Evolutionary conservation across 2,113 vertebrate genomes (phyloP).

Genomic region (Cervus canadensis): DNA sequence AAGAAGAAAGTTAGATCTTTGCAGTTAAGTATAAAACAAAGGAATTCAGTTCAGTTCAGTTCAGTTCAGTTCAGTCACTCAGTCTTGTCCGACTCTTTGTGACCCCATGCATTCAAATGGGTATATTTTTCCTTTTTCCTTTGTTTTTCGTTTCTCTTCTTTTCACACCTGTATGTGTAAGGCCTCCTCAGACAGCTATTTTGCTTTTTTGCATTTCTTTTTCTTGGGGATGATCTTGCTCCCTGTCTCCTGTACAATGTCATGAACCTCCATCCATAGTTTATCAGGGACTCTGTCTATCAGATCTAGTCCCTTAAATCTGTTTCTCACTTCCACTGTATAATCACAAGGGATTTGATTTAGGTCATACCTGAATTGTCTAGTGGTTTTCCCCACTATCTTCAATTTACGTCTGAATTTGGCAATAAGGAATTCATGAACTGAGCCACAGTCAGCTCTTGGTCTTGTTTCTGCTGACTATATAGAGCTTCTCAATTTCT

Average conservation of each 20-base stretch:
- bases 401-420: background rate
- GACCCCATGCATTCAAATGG: background rate
- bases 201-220: background rate
- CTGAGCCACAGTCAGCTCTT: background rate
- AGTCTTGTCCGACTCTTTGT: accelerated
- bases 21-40: background rate
- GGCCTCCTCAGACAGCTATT: background rate
- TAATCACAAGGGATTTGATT: background rate
- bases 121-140: background rate
- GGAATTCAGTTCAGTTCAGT: background rate
- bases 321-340: background rate
- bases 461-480: background rate
- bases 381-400: background rate
- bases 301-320: background rate
- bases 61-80: background rate
- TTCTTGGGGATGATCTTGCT: background rate
- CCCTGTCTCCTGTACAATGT: background rate
- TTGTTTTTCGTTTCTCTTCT: background rate
- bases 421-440: background rate
- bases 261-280: accelerated
- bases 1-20: background rate
- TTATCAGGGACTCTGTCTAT: background rate
- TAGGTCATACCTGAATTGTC: background rate
- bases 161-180: background rate
- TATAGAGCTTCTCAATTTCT: background rate